Percentiles rank a stretch among this genome's conserved stretches.
Evolutionary conservation across 2,888 invertebrate species (phyloP).

Genomic region (Incurvaria masculella): DNA sequence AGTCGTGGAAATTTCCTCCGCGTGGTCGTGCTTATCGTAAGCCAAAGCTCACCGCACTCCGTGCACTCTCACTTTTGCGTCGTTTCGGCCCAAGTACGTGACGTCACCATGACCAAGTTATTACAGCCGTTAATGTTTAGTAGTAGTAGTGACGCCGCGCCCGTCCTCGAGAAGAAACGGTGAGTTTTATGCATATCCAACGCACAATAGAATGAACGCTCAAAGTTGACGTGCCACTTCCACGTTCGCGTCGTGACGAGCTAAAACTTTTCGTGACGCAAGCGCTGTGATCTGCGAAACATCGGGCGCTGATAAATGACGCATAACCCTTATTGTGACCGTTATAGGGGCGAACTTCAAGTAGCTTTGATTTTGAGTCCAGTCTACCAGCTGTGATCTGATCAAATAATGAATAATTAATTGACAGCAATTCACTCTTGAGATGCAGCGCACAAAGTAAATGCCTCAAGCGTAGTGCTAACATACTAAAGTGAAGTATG

Average conservation of each 20-base stretch:
- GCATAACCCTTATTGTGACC: neutral
- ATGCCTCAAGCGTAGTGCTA: too few relatives aligned
- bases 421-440: too few relatives aligned
- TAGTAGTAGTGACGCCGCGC: conserved; percentile 47
- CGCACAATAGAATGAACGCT: too few relatives aligned
- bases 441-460: too few relatives aligned
- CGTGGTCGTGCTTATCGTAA: conserved; percentile 17
- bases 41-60: conserved; percentile 24
- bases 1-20: conserved; percentile 35
- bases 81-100: conserved; percentile 48
- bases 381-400: too few relatives aligned
- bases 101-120: conserved; percentile 52
- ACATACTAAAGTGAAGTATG: too few relatives aligned
- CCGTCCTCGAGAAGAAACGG: conserved; percentile 29
- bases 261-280: neutral
- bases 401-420: too few relatives aligned
- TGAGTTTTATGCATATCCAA: conserved; percentile 24
- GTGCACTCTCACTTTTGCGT: conserved; percentile 37
- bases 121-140: conserved; percentile 54
- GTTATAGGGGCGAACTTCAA: too few relatives aligned
- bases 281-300: neutral
- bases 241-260: too few relatives aligned
- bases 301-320: neutral
- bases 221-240: too few relatives aligned
- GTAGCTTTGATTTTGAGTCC: too few relatives aligned